Percentiles rank a stretch among this genome's conserved stretches.
phyloP scores from a whole-genome alignment of 1,140 invertebrate species.

The Gonatopus flavifemur region DNA sequence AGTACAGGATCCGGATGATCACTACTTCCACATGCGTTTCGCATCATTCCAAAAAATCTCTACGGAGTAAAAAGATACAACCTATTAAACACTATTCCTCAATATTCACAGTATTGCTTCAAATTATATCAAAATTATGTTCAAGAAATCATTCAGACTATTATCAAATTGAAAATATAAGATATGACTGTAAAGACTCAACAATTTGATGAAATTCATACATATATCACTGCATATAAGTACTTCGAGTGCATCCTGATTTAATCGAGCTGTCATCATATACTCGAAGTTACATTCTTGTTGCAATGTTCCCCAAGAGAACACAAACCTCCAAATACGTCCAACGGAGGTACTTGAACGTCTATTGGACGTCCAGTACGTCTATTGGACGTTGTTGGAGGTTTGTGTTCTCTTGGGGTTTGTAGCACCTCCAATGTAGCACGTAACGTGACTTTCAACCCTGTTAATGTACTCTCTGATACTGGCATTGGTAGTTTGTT shows the following conservation, averaged over 20 bases:
- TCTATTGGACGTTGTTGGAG: too few relatives aligned
- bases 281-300: neutral
- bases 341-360: too few relatives aligned
- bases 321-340: too few relatives aligned
- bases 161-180: neutral
- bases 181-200: too few relatives aligned
- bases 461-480: neutral
- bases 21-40: slow-evolving; percentile 12
- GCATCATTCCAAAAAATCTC: slow-evolving; percentile 17
- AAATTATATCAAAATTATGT: neutral
- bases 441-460: neutral
- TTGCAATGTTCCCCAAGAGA: too few relatives aligned
- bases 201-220: neutral
- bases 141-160: neutral
- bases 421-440: neutral
- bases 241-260: slow-evolving; percentile 10
- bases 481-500: slow-evolving; percentile 1
- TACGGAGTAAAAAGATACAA: slow-evolving; percentile 1
- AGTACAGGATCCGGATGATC: slow-evolving; percentile 16
- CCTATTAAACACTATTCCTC: too few relatives aligned
- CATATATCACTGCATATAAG: neutral
- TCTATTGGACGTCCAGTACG: too few relatives aligned
- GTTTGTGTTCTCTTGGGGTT: too few relatives aligned
- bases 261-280: neutral
- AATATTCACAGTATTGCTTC: too few relatives aligned